Conservation (phyloP, 2,888 invertebrate genomes). For the Drosophila mercatorum region DNA sequence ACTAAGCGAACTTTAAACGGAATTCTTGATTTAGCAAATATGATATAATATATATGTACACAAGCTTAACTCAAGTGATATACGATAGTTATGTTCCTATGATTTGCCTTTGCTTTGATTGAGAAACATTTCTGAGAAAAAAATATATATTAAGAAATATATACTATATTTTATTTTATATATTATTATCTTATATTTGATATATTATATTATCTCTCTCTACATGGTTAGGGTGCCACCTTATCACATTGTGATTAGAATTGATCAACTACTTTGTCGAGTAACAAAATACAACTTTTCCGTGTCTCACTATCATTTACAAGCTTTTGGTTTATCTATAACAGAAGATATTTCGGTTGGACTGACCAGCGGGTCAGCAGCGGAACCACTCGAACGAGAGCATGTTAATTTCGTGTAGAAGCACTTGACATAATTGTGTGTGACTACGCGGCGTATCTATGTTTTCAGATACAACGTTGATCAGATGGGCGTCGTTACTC, state of each 20-base stretch:
- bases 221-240: too few relatives aligned
- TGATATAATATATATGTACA: background rate
- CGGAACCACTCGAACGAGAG: slow-evolving; percentile 50
- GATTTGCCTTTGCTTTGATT: too few relatives aligned
- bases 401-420: slow-evolving; percentile 79
- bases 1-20: background rate
- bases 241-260: background rate
- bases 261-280: too few relatives aligned
- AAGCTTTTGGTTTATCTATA: slow-evolving; percentile 26
- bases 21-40: background rate
- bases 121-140: too few relatives aligned
- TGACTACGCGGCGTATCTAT: slow-evolving; percentile 17
- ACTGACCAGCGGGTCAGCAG: slow-evolving; percentile 28
- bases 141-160: too few relatives aligned
- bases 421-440: slow-evolving; percentile 78
- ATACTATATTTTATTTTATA: background rate
- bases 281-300: background rate
- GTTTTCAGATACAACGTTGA: slow-evolving; percentile 14
- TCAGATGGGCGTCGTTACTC: slow-evolving; percentile 57
- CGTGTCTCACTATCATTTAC: slow-evolving; percentile 38
- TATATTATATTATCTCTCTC: background rate
- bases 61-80: too few relatives aligned
- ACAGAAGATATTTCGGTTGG: background rate
- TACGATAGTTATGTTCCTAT: too few relatives aligned
- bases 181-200: background rate